Percentiles rank a stretch among this genome's conserved stretches.
Evolutionary conservation across 1,140 invertebrate species (phyloP).

Genomic region (Centruroides vittatus): DNA sequence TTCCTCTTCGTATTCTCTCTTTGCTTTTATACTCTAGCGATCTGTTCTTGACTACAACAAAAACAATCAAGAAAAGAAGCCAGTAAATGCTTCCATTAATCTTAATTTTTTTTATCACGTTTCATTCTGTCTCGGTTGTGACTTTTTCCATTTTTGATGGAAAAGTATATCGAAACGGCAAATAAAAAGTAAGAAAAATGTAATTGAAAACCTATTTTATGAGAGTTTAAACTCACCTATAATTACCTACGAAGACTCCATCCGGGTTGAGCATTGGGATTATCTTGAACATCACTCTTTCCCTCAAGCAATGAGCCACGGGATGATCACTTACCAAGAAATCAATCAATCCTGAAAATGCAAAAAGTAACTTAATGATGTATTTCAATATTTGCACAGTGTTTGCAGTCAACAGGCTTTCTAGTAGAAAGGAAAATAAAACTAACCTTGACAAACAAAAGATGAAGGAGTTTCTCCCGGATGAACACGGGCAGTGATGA

Average conservation of each 20-base stretch:
- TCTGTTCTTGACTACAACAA: no score
- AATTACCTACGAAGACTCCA: slow-evolving; percentile 72
- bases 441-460: slow-evolving; percentile 44
- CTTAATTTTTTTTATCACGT: no score
- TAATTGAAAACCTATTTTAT: neutral
- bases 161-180: no score
- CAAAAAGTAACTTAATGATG: slow-evolving; percentile 21
- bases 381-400: neutral
- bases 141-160: no score
- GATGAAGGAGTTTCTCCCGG: slow-evolving; percentile 84
- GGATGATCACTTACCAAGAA: slow-evolving; percentile 56
- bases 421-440: neutral
- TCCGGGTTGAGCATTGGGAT: slow-evolving; percentile 88
- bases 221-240: slow-evolving; percentile 47
- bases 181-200: no score
- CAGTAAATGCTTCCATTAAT: no score
- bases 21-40: no score
- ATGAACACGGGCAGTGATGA: slow-evolving; percentile 80
- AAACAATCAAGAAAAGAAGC: no score
- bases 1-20: no score
- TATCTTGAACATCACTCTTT: slow-evolving; percentile 79
- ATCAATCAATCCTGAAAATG: slow-evolving; percentile 85
- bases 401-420: neutral
- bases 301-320: slow-evolving; percentile 50
- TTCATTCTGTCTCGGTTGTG: no score